Evolutionary conservation across 2,888 invertebrate species (phyloP), one percentile per base, ranked within the genome.

Genomic region (Habrosyne pyritoides): DNA sequence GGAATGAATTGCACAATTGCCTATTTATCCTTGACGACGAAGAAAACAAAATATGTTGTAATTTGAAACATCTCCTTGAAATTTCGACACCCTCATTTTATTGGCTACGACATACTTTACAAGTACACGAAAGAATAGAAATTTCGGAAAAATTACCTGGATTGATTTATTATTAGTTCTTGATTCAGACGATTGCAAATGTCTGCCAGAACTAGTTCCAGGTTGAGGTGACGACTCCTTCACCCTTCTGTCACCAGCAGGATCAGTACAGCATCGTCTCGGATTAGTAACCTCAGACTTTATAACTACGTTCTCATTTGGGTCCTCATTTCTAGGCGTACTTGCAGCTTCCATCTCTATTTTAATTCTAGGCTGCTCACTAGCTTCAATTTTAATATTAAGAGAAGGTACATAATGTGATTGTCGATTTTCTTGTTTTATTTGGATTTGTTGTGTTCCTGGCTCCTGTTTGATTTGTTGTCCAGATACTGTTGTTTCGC

Each of bases 401-500:
- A 59, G 59, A 21, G 57, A 55, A 54, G 72, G 51, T 30, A 42
- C 42, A 42, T 42, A 42, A 42, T 18, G 42, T 18, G 42, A 18
- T 18, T 18, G 42, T 42, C 8, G n/a, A 42, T 5, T 42, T 42
- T 42, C 88, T 54, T 81, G 78, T 69, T 89, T 90, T 3, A 89
- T 73, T 56, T 64, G 66, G 21, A 73, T 52, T 21, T 62, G 67
- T 51, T 75, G 77, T 18, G 61, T 58, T 18, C 67, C 72, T 7
- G 85, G 85, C 60, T 91, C 91, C 51, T 82, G 78, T 69, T 91
- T 91, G 6, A 90, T 76, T 61, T 77, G 77, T 26, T 75, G 62
- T 33, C 67, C 53, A 42, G 66, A 63, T 56, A 63, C 64, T 49
- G 69, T 59, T 21, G 69, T 55, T 42, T 1, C 14, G n/a, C 18